Conservation (phyloP, 2,888 invertebrate genomes). For the Pterobdella sp. region DNA sequence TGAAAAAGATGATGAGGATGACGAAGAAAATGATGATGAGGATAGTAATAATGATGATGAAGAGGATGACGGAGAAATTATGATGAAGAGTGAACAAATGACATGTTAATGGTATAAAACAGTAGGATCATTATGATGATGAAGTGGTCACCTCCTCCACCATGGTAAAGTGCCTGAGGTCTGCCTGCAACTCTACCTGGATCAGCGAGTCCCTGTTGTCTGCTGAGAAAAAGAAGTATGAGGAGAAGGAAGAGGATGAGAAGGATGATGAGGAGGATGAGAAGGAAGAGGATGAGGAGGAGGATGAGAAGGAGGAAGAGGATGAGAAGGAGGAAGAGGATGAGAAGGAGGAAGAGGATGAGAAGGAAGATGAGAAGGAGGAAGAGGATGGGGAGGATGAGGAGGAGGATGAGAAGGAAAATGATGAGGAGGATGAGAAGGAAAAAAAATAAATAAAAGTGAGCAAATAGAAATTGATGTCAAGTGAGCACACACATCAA, state of each 20-base stretch:
- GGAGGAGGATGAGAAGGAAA: neutral
- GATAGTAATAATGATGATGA: neutral
- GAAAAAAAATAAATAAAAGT: neutral
- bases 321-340: neutral
- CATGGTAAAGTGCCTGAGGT: neutral
- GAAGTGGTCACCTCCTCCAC: conserved; percentile 6
- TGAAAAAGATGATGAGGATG: no score
- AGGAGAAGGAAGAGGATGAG: neutral
- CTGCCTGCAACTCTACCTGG: neutral
- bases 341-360: neutral
- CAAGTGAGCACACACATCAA: no score
- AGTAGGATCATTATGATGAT: no score
- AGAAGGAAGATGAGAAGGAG: neutral
- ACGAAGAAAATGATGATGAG: no score
- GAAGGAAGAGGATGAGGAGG: neutral
- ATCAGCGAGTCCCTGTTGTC: neutral
- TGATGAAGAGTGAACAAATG: neutral
- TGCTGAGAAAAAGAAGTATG: no score
- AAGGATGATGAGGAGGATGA: neutral
- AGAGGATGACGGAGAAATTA: neutral
- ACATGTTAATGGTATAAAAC: no score
- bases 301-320: neutral
- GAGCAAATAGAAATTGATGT: neutral
- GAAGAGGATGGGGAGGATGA: neutral
- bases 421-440: neutral